Evolutionary conservation across 2,113 vertebrate species (phyloP), one percentile per base, ranked within the genome.

Genomic region (Spea bombifrons): DNA sequence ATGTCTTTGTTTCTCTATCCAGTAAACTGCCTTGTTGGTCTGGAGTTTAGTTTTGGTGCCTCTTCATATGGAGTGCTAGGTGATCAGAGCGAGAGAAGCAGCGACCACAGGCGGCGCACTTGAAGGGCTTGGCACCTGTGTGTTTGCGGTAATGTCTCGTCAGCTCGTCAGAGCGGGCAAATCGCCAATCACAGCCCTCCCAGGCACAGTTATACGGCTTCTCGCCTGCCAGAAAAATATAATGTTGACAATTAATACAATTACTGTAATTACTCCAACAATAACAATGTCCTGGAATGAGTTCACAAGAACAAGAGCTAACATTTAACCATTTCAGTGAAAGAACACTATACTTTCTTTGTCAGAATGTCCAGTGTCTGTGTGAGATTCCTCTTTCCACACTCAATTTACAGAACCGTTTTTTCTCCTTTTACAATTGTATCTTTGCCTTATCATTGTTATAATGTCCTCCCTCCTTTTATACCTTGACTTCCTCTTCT

Each of bases 81-180:
- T 96, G 94, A 87, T 96, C 94, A 0, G 94, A 96, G 84, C 94
- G 94, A 3, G 94, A 96, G 90, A 96, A 96, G 87, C 94, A 94
- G 75, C 94, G 94, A 82, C 93, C 94, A 48, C 94, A 96, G 76
- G 92, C 92, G 0, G 86, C 0, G 66, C 94, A 96, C 84, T 94
- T 94, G 91, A 96, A 96, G 68, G 94, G 94, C 30, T 96, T 96
- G 88, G 94, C 94, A 0, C 94, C 94, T 2, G 94, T 96, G 92
- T 96, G 94, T 83, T 96, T 96, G 65, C 94, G 86, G 85, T 91
- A 96, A 87, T 96, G 94, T 73, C 94, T 84, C 64, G 94, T 95
- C 4, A 96, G 92, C 87, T 96, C 94, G 47, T 96, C 94, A 0
- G 94, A 96, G 74, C 94, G 94, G 86, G 94, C 94, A 0, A 96